These are phyloP conservation scores for Cisticola juncidis DNA, from an alignment of 2,113 vertebrate genomes.

Conservation along the genomic window DNA sequence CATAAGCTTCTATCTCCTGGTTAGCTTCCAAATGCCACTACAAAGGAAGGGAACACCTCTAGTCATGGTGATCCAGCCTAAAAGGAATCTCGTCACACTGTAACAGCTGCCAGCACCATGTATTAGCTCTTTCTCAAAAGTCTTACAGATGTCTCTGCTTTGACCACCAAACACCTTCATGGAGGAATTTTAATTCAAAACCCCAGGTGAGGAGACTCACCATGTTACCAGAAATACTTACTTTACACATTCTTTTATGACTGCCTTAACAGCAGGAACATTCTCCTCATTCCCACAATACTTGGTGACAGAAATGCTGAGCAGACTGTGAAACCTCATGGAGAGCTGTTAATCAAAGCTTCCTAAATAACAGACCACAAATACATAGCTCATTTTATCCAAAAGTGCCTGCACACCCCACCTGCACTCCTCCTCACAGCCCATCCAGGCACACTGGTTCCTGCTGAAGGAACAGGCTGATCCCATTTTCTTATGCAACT, in stretches of 20 bases:
- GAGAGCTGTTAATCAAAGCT: conserved; percentile 25
- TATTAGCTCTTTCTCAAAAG: background rate
- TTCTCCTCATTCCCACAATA: background rate
- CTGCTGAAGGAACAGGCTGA: background rate
- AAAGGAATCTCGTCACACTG: background rate
- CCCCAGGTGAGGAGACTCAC: background rate
- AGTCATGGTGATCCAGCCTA: background rate
- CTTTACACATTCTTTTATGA: background rate
- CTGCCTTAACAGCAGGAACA: background rate
- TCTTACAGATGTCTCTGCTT: background rate
- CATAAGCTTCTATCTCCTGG: background rate
- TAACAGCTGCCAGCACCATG: background rate
- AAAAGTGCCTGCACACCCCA: background rate
- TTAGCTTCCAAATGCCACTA: background rate
- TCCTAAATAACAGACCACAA: background rate
- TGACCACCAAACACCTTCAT: background rate
- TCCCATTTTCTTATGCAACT: background rate
- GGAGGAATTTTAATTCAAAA: conserved; percentile 14
- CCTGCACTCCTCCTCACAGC: background rate
- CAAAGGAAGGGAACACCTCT: conserved; percentile 10
- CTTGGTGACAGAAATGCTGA: background rate
- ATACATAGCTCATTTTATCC: background rate
- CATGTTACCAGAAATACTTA: background rate
- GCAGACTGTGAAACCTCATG: background rate
- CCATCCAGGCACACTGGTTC: background rate